Evolutionary conservation across 2,113 vertebrate species (phyloP).

Genomic region (Phoxinus phoxinus): DNA sequence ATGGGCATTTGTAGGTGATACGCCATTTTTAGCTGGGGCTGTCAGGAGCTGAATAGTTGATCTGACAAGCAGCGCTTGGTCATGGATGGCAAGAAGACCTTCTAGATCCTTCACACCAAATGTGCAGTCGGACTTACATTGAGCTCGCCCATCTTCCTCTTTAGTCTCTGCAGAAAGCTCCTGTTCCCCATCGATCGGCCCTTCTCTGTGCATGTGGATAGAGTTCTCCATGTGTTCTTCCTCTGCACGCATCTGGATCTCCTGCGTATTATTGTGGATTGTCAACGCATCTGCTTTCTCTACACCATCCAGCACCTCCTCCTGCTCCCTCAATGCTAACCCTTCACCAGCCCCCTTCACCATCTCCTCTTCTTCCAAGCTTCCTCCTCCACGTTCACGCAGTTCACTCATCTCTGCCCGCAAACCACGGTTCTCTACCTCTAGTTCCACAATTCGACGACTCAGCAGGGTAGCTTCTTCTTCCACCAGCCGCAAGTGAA

Average conservation of each 20-base stretch:
- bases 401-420: constrained; percentile 90
- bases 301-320: constrained; percentile 70
- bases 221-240: constrained; percentile 20
- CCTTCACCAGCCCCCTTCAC: constrained; percentile 63
- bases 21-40: constrained; percentile 71
- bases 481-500: constrained; percentile 93
- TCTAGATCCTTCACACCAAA: constrained; percentile 76
- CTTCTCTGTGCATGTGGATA: constrained; percentile 71
- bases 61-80: constrained; percentile 84
- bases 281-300: constrained; percentile 81
- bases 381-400: constrained; percentile 78
- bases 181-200: constrained; percentile 69
- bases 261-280: constrained; percentile 70
- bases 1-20: constrained; percentile 35
- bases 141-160: background rate
- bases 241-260: constrained; percentile 75
- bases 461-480: constrained; percentile 96
- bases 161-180: constrained; percentile 58
- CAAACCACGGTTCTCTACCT: constrained; percentile 94
- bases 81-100: constrained; percentile 80
- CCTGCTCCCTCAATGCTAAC: background rate
- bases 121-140: background rate
- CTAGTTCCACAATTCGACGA: constrained; percentile 92
- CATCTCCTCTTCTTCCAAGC: constrained; percentile 75
- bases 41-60: constrained; percentile 87